Evolutionary conservation across 2,113 vertebrate genomes (phyloP).

Genomic region (Percopsis transmontana): DNA sequence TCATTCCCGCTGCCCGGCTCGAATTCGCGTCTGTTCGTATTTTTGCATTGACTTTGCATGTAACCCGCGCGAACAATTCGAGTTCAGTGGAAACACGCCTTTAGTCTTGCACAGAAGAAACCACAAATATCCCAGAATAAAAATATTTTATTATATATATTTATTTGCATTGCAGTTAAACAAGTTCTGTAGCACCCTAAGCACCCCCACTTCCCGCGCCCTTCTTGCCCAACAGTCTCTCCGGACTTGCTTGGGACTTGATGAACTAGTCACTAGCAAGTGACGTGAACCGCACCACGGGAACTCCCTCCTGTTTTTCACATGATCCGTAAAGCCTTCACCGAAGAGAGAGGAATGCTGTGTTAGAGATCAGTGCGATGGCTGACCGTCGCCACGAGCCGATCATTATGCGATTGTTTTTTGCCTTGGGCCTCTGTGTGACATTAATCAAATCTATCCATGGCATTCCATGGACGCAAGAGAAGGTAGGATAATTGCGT

Average conservation of each 20-base stretch:
- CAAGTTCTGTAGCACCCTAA: too few species aligned
- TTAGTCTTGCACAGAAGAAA: too few species aligned
- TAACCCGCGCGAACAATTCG: too few species aligned
- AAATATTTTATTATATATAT: too few species aligned
- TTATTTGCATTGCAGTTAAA: too few species aligned
- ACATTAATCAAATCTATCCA: slow-evolving; percentile 38
- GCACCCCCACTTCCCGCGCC: too few species aligned
- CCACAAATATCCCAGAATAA: too few species aligned
- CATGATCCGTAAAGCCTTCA: slow-evolving; percentile 69
- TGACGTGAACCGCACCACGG: slow-evolving; percentile 12
- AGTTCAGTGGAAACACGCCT: too few species aligned
- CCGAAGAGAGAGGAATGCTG: slow-evolving; percentile 55
- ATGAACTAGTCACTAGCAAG: background rate
- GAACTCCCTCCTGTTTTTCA: slow-evolving; percentile 75
- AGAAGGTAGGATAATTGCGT: slow-evolving; percentile 66
- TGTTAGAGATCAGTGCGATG: slow-evolving; percentile 50
- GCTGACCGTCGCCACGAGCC: slow-evolving; percentile 26
- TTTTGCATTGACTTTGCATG: too few species aligned
- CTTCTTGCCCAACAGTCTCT: background rate
- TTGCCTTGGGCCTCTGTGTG: slow-evolving; percentile 42
- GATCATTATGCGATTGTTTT: slow-evolving; percentile 45
- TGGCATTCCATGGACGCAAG: slow-evolving; percentile 70
- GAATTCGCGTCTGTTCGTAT: too few species aligned
- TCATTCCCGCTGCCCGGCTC: too few species aligned
- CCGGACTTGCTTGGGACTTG: background rate